Base-by-base conservation (phyloP, 2,888 invertebrate genomes). In the Amiota communis region DNA sequence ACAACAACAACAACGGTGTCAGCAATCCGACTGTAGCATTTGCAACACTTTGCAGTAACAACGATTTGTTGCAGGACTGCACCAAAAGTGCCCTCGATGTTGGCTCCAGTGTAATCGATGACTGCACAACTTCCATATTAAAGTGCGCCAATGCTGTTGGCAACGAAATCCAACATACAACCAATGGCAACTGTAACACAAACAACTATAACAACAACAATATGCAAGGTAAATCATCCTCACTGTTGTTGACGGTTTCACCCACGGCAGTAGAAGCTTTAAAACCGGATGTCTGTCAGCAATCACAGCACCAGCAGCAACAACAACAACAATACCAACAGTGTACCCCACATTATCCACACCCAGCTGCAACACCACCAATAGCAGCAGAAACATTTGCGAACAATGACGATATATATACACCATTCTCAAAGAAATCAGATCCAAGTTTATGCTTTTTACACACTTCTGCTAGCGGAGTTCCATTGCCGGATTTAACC, bases 71-170 rank as follows among this genome's bases (percentile, higher is more conserved):
- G 17, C 86, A 82, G 71, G 84, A 86, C 46, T 87, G 85, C 81
- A 81, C 84, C 76, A 85, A 82, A 57, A 79, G 80, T 67, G 80
- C 77, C 63, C 56, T 72, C 64, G 78, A 81, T 72, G 77, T 81
- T 63, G 83, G 83, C 72, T 81, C 82, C 72, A 79, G 83, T 64
- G 83, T 88, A 74, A 78, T 89, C 64, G 90, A 89, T 74, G 90
- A 89, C 71, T 89, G 89, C 81, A 81, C 89, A 51, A 87, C 87
- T 53, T 89, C 88, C 59, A 84, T 89, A 80, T 81, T 89, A 68
- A 88, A 89, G 79, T 89, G 89, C 80, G 86, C 89, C 74, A 87
- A 85, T 74, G 80, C 74, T 23, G 80, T 83, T 17, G 84, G 86
- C 72, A 78, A 82, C 1, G 81, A 82, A 72, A 74, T 83, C 15